Percentiles rank a stretch among this genome's conserved stretches.
These are phyloP conservation scores for Hypena proboscidalis DNA, from an alignment of 2,888 invertebrate species.

Conservation along the genomic window DNA sequence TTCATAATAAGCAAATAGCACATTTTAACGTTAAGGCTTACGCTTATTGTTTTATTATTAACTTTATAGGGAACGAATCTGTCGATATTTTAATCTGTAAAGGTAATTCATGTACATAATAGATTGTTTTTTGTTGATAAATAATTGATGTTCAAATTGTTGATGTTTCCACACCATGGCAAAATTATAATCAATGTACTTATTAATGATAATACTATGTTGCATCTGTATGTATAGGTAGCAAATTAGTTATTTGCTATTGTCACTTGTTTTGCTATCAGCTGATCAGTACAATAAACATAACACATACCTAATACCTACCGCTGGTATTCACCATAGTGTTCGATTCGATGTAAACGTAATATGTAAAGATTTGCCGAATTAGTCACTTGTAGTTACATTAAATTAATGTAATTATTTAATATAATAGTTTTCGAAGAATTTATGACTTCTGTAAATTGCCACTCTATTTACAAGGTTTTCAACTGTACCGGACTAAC, in stretches of 20 bases:
- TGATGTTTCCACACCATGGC: slow-evolving; percentile 72
- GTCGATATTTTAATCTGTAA: slow-evolving; percentile 76
- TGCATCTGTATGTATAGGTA: slow-evolving; percentile 36
- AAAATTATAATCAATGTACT: slow-evolving; percentile 54
- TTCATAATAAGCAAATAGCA: slow-evolving; percentile 16
- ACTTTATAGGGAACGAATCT: slow-evolving; percentile 27
- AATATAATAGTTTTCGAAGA: slow-evolving; percentile 67
- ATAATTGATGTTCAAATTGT: slow-evolving; percentile 80
- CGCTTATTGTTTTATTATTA: slow-evolving; percentile 28
- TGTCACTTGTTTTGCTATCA: slow-evolving; percentile 44
- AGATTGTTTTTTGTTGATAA: slow-evolving; percentile 78
- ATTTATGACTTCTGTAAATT: slow-evolving; percentile 65
- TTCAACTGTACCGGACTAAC: slow-evolving; percentile 56
- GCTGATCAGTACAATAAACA: slow-evolving; percentile 35
- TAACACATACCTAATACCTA: slow-evolving; percentile 39
- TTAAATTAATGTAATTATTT: slow-evolving; percentile 52
- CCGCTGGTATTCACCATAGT: slow-evolving; percentile 71
- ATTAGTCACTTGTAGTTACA: slow-evolving; percentile 77
- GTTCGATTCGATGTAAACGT: slow-evolving; percentile 69
- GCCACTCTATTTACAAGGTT: slow-evolving; percentile 63
- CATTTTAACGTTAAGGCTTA: slow-evolving; percentile 19
- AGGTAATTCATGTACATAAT: slow-evolving; percentile 65
- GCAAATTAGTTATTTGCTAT: slow-evolving; percentile 37
- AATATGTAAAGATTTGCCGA: slow-evolving; percentile 75
- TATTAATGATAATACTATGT: slow-evolving; percentile 37